Conservation (phyloP, 2,113 vertebrate species). For the Ageneiosus marmoratus region DNA sequence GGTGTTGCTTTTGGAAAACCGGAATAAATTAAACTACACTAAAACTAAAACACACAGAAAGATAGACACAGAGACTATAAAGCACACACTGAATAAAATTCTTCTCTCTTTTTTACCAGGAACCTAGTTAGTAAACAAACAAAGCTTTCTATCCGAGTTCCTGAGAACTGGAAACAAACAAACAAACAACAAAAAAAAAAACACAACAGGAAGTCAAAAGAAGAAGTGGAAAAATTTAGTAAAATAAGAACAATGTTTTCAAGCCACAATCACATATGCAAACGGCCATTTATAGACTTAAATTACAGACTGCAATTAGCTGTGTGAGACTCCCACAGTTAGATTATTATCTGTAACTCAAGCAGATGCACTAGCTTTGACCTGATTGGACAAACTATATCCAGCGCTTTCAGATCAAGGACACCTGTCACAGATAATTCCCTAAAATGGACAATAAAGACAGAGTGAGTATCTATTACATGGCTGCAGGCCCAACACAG, state of each 20-base stretch:
- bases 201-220: conserved; percentile 17
- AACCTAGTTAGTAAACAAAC: background rate
- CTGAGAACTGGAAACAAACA: background rate
- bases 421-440: conserved; percentile 26
- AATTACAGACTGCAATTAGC: background rate
- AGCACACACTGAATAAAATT: background rate
- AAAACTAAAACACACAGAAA: background rate
- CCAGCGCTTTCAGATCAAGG: conserved; percentile 9
- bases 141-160: background rate
- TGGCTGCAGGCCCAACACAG: conserved; percentile 22
- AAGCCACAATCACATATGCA: background rate
- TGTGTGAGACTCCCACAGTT: conserved; percentile 3
- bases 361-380: conserved; percentile 25
- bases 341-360: conserved; percentile 18
- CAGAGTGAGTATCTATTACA: conserved; percentile 5
- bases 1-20: too few relatives aligned
- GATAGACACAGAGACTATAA: background rate
- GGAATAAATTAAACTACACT: too few relatives aligned
- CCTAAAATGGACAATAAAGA: conserved; percentile 5
- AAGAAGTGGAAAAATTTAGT: background rate
- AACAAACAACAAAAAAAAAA: background rate
- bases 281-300: background rate
- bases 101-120: background rate
- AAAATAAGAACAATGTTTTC: conserved; percentile 7
- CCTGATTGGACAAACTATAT: background rate